A percentile compares a stretch with the other conserved stretches of the same genome.
Evolutionary conservation across 2,888 invertebrate genomes (phyloP).

Genomic region (Oscheius sp.): DNA sequence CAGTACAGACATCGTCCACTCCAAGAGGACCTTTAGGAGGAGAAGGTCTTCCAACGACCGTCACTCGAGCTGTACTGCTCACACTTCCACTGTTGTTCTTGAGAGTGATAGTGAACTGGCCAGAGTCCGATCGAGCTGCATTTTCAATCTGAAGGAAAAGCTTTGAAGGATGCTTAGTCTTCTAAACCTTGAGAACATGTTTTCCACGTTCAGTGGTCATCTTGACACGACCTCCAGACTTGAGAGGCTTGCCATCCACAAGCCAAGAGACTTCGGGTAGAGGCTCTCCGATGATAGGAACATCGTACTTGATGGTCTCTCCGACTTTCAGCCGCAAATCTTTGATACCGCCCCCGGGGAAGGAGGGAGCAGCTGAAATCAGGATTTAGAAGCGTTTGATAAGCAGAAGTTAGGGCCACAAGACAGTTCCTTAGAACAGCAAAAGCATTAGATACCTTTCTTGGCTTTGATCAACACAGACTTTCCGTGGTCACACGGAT

Average conservation of each 20-base stretch:
- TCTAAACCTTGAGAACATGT: conserved; percentile 75
- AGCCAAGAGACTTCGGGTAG: conserved; percentile 92
- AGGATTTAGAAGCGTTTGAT: neutral
- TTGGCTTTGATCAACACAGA: conserved; percentile 72
- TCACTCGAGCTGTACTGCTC: conserved; percentile 88
- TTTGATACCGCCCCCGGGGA: conserved; percentile 88
- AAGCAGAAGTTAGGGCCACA: conserved; percentile 22
- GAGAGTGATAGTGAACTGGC: conserved; percentile 86
- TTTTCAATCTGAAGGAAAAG: conserved; percentile 82
- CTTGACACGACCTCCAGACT: conserved; percentile 74
- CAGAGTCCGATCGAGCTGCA: conserved; percentile 90
- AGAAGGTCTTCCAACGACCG: conserved; percentile 86
- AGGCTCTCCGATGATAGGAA: conserved; percentile 95
- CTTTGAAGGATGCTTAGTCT: neutral
- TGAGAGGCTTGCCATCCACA: conserved; percentile 77
- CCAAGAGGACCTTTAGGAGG: conserved; percentile 87
- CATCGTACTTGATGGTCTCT: conserved; percentile 91
- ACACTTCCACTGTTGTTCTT: conserved; percentile 93
- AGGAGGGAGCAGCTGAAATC: conserved; percentile 77
- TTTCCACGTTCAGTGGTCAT: conserved; percentile 71
- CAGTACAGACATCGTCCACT: conserved; percentile 91
- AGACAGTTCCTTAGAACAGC: conserved; percentile 19
- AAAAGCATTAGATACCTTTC: conserved; percentile 44
- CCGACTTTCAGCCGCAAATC: conserved; percentile 96
- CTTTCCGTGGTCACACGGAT: conserved; percentile 90